phyloP scores from a whole-genome alignment of 2,888 invertebrate genomes.

The Auanema freiburgensis region DNA sequence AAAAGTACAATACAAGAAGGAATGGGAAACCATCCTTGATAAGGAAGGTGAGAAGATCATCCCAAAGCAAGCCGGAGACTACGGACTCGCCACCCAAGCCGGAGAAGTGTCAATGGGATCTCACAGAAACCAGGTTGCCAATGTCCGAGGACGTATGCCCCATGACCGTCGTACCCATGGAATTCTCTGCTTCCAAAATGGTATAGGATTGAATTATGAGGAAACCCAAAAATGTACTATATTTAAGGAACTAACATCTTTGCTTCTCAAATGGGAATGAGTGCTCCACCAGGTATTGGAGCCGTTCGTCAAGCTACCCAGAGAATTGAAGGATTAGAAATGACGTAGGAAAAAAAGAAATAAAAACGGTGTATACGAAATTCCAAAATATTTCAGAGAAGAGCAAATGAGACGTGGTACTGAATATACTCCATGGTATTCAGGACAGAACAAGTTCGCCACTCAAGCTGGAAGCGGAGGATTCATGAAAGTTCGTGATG shows the following conservation, averaged over 20 bases:
- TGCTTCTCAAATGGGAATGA: conserved; percentile 64
- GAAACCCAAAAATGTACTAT: not conserved
- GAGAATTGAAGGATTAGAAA: conserved; percentile 60
- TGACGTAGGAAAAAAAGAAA: conserved; percentile 11
- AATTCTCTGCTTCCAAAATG: conserved; percentile 63
- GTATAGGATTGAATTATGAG: conserved; percentile 12
- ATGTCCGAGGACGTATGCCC: conserved; percentile 62
- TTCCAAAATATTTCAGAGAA: conserved; percentile 43
- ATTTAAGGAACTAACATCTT: conserved; percentile 61
- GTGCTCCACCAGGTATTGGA: conserved; percentile 56
- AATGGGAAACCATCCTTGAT: conserved; percentile 62
- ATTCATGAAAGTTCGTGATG: conserved; percentile 63
- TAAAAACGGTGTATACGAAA: not conserved
- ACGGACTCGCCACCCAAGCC: conserved; percentile 60
- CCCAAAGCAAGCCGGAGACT: conserved; percentile 64
- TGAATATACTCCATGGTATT: conserved; percentile 64
- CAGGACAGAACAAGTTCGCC: conserved; percentile 64
- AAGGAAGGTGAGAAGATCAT: conserved; percentile 63
- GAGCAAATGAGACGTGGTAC: conserved; percentile 60
- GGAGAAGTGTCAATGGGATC: conserved; percentile 59
- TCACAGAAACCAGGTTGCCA: conserved; percentile 62
- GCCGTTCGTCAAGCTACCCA: conserved; percentile 62
- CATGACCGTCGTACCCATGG: conserved; percentile 62
- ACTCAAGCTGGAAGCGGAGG: conserved; percentile 62
- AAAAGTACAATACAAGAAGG: conserved; percentile 59